Base-by-base conservation (phyloP, 2,797 vertebrate genomes). In the Chaenodraco wilsoni region DNA sequence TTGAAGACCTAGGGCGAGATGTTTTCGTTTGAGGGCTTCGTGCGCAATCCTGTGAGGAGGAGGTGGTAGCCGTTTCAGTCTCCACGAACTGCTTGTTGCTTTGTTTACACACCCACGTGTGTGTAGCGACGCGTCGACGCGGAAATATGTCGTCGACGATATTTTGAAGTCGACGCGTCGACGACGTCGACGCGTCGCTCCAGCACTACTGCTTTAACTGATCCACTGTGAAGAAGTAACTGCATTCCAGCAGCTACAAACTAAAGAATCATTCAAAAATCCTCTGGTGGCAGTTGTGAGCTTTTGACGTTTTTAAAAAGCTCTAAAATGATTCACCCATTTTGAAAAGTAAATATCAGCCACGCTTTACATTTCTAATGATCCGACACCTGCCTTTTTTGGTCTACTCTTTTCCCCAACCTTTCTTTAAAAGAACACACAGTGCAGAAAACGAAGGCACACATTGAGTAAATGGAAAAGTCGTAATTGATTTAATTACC, bases 401-500 rank as follows among this genome's bases (percentile, higher is more conserved):
- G 1, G 19, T 68, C 40, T 48, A 27, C 67, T 72, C 48, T 1
- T 0, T 65, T 73, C 74, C 37, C 70, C 43, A 54, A 11, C 21
- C 10, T 67, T 21, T 69, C 77, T 41, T 55, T 72, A 62, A 73
- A 60, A 17, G 45, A 74, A 10, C 17, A 41, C 62, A 31, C 43
- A 27, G 41, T 11, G 46, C 15, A 72, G 59, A 65, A 61, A 62
- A 19, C 54, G 11, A 49, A 16, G 49, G 33, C 31, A 12, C 27
- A 62, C 54, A 17, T 19, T 75, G 21, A 62, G 37, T 50, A 58
- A 60, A 58, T 67, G 49, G 44, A 79, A 72, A 73, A 76, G 50
- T 64, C 57, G 17, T 74, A 62, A 79, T 54, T 74, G 51, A 31
- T 50, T 84, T 77, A 74, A 86, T 79, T 72, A 59, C 69, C 84